Percentiles rank a stretch among this genome's conserved stretches.
Evolutionary conservation across 2,797 vertebrate species (phyloP).

Genomic region (Coregonus sp.): DNA sequence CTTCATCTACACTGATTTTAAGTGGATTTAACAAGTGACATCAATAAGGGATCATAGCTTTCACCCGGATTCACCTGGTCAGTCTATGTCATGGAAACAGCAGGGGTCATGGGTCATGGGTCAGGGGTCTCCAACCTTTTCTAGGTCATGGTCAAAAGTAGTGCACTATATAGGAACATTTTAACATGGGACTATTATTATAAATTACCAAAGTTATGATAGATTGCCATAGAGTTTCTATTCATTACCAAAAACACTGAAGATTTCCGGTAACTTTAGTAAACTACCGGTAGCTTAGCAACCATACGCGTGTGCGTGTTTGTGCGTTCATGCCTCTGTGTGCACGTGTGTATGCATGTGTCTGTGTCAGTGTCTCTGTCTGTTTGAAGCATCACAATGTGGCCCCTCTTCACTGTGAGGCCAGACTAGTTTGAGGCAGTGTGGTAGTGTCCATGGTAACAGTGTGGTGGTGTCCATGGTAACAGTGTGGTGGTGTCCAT

Average conservation of each 20-base stretch:
- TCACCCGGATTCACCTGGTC: too few relatives aligned
- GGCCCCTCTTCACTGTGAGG: neutral
- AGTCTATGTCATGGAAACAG: too few relatives aligned
- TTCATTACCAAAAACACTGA: too few relatives aligned
- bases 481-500: neutral
- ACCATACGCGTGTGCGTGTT: neutral
- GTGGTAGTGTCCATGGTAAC: neutral
- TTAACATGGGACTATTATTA: conserved; percentile 46
- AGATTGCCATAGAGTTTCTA: conserved; percentile 9
- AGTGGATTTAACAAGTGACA: too few relatives aligned
- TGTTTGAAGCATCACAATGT: too few relatives aligned
- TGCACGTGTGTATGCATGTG: conserved; percentile 7
- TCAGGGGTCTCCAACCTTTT: too few relatives aligned
- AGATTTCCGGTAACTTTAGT: conserved; percentile 27
- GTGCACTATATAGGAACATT: too few relatives aligned
- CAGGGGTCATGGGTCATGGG: too few relatives aligned
- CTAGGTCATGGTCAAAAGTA: too few relatives aligned
- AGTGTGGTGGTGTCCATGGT: neutral
- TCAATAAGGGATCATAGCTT: too few relatives aligned
- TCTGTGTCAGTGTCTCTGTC: neutral
- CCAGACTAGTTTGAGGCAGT: neutral
- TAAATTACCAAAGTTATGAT: conserved; percentile 30
- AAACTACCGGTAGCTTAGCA: too few relatives aligned
- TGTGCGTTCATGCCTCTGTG: conserved; percentile 5
- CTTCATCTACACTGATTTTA: too few relatives aligned